Evolutionary conservation across 2,113 vertebrate genomes (phyloP).

Genomic region (Hippocampus mohnikei): DNA sequence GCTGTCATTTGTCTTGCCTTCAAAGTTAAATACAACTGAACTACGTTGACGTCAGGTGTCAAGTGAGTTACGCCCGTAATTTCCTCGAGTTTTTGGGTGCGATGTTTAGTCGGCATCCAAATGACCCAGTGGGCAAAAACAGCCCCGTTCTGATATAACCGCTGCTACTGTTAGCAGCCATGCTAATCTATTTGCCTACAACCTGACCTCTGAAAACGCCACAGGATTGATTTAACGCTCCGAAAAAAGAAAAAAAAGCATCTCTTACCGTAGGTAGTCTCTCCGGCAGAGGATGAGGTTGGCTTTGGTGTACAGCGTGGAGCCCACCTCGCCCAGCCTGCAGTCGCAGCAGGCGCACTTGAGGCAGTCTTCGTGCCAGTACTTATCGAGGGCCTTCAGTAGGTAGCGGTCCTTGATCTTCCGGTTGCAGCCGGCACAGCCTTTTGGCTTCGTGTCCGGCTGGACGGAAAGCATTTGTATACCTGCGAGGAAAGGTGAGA

Average conservation of each 20-base stretch:
- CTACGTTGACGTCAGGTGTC: too few species aligned
- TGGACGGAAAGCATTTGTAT: constrained; percentile 99
- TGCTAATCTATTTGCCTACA: background rate
- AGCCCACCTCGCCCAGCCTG: constrained; percentile 95
- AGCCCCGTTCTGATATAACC: too few species aligned
- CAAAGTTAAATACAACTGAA: too few species aligned
- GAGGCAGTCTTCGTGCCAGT: constrained; percentile 98
- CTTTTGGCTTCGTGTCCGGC: constrained; percentile 99
- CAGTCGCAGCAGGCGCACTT: constrained; percentile 99
- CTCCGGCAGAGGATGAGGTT: constrained; percentile 97
- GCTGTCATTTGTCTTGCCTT: too few species aligned
- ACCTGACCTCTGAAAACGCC: background rate
- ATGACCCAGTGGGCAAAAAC: too few species aligned
- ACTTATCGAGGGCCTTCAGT: constrained; percentile 96
- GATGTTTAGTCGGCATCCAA: too few species aligned
- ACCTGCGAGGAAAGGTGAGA: constrained; percentile 68
- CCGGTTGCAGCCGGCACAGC: constrained; percentile 99
- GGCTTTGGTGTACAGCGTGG: constrained; percentile 97
- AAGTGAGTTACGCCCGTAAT: too few species aligned
- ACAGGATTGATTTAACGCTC: background rate
- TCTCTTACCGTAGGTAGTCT: constrained; percentile 93
- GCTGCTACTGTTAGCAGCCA: too few species aligned
- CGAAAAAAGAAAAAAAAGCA: too few species aligned
- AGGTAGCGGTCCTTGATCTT: constrained; percentile 99
- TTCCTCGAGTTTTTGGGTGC: too few species aligned